Conservation (phyloP, 2,113 vertebrate genomes). For the Pampusana beccarii region DNA sequence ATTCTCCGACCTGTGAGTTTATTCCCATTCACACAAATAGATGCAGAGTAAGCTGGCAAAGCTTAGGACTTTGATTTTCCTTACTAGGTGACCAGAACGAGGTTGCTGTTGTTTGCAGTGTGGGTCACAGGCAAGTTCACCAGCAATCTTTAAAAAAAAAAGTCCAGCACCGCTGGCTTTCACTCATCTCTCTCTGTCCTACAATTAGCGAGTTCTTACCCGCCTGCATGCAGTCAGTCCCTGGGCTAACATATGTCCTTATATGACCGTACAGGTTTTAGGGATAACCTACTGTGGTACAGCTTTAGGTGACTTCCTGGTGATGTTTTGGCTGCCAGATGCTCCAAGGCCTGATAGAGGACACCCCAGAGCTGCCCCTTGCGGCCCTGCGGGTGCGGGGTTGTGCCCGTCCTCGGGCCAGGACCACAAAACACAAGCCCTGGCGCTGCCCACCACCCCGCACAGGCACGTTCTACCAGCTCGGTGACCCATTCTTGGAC, state of each 20-base stretch:
- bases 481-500: neutral
- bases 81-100: neutral
- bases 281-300: neutral
- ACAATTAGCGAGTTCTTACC: neutral
- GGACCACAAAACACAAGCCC: neutral
- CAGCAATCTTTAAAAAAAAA: neutral
- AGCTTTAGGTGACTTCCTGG: neutral
- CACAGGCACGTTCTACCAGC: neutral
- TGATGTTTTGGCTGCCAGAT: neutral
- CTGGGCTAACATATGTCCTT: neutral
- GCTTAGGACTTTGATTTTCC: neutral
- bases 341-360: neutral
- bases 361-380: neutral
- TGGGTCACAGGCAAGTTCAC: neutral
- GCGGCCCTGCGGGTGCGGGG: neutral
- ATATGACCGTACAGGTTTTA: fast-evolving
- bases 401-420: neutral
- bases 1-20: neutral
- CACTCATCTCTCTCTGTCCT: neutral
- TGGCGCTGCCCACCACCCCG: neutral
- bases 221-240: neutral
- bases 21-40: neutral
- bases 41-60: neutral
- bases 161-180: neutral
- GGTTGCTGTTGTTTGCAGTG: neutral